These are phyloP conservation scores for Pseudonaja textilis DNA, from an alignment of 2,113 vertebrate species.

Conservation along the genomic window DNA sequence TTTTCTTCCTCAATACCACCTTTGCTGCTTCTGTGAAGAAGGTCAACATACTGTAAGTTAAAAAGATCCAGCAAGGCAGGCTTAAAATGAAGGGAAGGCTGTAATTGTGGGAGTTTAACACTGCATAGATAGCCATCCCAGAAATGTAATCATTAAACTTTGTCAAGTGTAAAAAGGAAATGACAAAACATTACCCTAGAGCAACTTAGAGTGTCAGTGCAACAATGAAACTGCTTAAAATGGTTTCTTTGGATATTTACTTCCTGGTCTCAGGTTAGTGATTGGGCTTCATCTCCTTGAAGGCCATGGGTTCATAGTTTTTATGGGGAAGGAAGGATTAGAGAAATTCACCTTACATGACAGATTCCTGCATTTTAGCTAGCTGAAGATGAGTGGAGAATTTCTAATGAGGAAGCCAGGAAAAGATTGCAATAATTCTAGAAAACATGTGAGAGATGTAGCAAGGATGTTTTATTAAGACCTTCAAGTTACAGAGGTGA, in stretches of 20 bases:
- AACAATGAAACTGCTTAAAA: constrained; percentile 46
- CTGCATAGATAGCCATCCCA: constrained; percentile 43
- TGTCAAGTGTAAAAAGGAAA: constrained; percentile 55
- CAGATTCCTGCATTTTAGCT: constrained; percentile 8
- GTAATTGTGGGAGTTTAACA: constrained; percentile 50
- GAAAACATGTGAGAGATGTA: background rate
- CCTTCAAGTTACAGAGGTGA: background rate
- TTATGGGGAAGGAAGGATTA: constrained; percentile 19
- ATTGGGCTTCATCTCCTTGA: constrained; percentile 41
- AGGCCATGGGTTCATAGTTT: constrained; percentile 22
- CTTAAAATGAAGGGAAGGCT: constrained; percentile 39
- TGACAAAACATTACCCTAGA: constrained; percentile 61
- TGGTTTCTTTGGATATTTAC: constrained; percentile 45
- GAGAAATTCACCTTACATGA: constrained; percentile 28
- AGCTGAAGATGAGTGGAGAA: constrained; percentile 9
- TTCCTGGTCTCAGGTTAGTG: constrained; percentile 38
- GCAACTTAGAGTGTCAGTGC: constrained; percentile 43
- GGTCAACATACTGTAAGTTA: constrained; percentile 38
- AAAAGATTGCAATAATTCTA: background rate
- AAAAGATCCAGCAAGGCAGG: constrained; percentile 49
- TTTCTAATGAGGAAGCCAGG: constrained; percentile 3
- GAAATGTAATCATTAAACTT: constrained; percentile 59
- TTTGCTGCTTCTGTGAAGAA: constrained; percentile 14
- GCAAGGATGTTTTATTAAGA: background rate
- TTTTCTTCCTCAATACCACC: background rate